Evolutionary conservation across 2,113 vertebrate species (phyloP), one percentile per base, ranked within the genome.

Genomic region (Garra rufa): DNA sequence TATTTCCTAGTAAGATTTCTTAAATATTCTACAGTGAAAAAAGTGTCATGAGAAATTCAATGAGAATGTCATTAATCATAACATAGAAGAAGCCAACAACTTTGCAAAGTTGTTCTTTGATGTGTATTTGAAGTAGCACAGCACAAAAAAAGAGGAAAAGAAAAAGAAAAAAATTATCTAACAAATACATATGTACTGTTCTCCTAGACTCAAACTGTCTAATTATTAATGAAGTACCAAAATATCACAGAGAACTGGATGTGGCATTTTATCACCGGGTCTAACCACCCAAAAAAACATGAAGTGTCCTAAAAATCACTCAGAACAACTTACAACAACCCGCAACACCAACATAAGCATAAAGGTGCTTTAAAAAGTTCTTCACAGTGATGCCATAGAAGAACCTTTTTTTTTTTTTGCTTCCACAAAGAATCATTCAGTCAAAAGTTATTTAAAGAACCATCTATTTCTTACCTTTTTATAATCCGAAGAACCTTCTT

Each of bases 91-190:
- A 41, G 28, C 28, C 63, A 30, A 13, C 61, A 63, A 34, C 63
- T 65, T 65, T 65, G 63, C 14, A 30, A 65, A 65, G 63, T 34
- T 14, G 7, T 81, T 67, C 24, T 21, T 50, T 30, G 28, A 83
- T 61, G 38, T 71, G n/a, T n/a, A n/a, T n/a, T n/a, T n/a, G n/a
- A n/a, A n/a, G n/a, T n/a, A 11, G 4, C 69, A 44, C 38, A 71
- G 38, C 0, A 6, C 44, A 71, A n/a, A 71, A 10, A 44, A 43
- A 69, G 34, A 30, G 14, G n/a, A n/a, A n/a, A n/a, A n/a, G n/a
- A n/a, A n/a, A n/a, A n/a, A 38, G 34, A 38, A 38, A 38, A 38
- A 38, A 44, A 71, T 70, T 70, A 70, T 24, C 41, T 14, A 73
- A 73, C 6, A 14, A 44, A 24, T 8, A 44, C 2, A 46, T 46